A percentile compares a stretch with the other conserved stretches of the same genome.
These are phyloP conservation scores for Hydrochoerus hydrochaeris DNA, from an alignment of 2,113 vertebrate genomes.

Conservation along the genomic window DNA sequence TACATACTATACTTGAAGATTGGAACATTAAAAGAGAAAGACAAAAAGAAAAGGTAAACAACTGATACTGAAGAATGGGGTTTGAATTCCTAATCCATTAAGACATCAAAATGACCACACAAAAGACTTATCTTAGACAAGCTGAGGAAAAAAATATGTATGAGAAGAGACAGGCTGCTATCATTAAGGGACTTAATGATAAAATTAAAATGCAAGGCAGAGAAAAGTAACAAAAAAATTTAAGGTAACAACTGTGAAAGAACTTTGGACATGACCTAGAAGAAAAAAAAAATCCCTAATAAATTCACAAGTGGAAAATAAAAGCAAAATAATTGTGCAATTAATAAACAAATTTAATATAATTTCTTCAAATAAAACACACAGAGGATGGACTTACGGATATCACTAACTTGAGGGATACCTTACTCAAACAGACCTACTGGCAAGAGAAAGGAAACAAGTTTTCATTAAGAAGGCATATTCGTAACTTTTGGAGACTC, in stretches of 20 bases:
- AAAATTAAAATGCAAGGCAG: slow-evolving; percentile 18
- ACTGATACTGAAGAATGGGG: neutral
- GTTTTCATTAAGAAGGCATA: neutral
- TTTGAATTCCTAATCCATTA: neutral
- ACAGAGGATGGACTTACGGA: neutral
- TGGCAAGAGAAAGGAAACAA: neutral
- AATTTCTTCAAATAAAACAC: neutral
- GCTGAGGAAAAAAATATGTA: neutral
- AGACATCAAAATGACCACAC: neutral
- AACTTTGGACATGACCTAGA: neutral
- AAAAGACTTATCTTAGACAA: neutral
- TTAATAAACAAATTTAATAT: slow-evolving; percentile 1
- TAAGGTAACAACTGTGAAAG: slow-evolving; percentile 18
- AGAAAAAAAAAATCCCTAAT: neutral
- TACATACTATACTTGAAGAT: neutral
- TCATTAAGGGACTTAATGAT: neutral
- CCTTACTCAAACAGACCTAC: neutral
- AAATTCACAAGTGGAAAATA: neutral
- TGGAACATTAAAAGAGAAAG: neutral
- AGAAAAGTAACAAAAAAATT: neutral
- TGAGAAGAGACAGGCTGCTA: neutral
- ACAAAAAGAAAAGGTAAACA: neutral
- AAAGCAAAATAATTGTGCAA: neutral
- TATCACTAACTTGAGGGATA: neutral
- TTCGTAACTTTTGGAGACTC: neutral